Percentiles rank a stretch among this genome's conserved stretches.
phyloP scores from a whole-genome alignment of 2,797 vertebrate species.

The Saxicola maurus region DNA sequence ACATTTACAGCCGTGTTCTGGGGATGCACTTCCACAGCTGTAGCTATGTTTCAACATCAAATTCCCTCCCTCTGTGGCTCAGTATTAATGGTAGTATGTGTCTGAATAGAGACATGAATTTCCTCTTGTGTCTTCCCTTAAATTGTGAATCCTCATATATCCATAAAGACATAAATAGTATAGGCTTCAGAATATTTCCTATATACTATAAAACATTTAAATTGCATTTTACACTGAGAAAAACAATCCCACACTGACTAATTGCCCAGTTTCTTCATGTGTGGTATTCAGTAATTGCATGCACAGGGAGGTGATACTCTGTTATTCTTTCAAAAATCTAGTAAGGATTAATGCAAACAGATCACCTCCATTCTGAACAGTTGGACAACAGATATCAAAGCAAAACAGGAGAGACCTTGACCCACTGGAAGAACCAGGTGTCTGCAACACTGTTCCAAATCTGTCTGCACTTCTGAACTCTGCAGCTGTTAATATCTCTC shows the following conservation, averaged over 20 bases:
- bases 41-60: background rate
- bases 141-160: background rate
- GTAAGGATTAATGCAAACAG: background rate
- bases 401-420: background rate
- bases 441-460: background rate
- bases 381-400: background rate
- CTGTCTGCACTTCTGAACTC: slow-evolving; percentile 22
- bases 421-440: background rate
- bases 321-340: background rate
- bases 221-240: background rate
- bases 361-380: background rate
- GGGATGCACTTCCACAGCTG: background rate
- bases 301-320: background rate
- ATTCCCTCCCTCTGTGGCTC: background rate
- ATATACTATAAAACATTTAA: background rate
- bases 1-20: background rate
- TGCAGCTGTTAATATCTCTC: background rate
- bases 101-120: background rate
- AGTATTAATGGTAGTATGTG: background rate
- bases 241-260: background rate
- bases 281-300: background rate
- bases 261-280: background rate
- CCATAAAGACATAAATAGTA: background rate
- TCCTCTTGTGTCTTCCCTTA: background rate
- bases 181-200: background rate